phyloP scores from a whole-genome alignment of 2,113 vertebrate species.

The Empidonax traillii region DNA sequence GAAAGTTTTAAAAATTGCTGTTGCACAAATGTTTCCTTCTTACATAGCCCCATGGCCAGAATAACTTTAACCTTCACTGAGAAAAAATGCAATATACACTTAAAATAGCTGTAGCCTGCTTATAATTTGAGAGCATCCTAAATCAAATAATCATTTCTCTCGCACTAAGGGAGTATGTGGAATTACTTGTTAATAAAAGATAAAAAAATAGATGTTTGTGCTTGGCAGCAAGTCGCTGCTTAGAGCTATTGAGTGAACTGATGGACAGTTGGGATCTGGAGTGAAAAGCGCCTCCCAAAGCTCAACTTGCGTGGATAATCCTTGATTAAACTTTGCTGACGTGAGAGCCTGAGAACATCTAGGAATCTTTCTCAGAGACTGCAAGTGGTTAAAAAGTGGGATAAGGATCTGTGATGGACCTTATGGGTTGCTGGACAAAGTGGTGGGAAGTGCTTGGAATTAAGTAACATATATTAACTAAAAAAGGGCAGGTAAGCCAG shows the following conservation, averaged over 20 bases:
- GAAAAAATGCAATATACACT: neutral
- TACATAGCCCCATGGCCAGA: neutral
- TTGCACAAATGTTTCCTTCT: constrained; percentile 7
- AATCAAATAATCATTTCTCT: neutral
- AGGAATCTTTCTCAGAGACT: neutral
- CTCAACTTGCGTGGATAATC: neutral
- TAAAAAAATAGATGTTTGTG: neutral
- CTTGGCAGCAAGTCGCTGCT: neutral
- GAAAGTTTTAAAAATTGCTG: neutral
- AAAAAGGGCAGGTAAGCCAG: neutral
- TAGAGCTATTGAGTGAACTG: neutral
- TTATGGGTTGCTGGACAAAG: neutral
- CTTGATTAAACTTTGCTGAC: neutral
- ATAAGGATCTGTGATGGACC: no score
- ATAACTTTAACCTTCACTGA: neutral
- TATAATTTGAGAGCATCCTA: neutral
- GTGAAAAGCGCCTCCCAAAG: neutral
- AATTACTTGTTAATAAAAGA: neutral
- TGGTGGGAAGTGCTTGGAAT: neutral
- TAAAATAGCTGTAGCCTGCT: neutral
- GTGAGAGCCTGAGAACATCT: neutral
- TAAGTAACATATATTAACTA: rapidly evolving
- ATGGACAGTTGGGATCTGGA: neutral
- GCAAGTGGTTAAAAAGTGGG: neutral
- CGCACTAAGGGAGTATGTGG: neutral